A percentile compares a stretch with the other conserved stretches of the same genome.
Evolutionary conservation across 2,797 vertebrate species (phyloP).

Genomic region (Lepilemur ruficaudatus): DNA sequence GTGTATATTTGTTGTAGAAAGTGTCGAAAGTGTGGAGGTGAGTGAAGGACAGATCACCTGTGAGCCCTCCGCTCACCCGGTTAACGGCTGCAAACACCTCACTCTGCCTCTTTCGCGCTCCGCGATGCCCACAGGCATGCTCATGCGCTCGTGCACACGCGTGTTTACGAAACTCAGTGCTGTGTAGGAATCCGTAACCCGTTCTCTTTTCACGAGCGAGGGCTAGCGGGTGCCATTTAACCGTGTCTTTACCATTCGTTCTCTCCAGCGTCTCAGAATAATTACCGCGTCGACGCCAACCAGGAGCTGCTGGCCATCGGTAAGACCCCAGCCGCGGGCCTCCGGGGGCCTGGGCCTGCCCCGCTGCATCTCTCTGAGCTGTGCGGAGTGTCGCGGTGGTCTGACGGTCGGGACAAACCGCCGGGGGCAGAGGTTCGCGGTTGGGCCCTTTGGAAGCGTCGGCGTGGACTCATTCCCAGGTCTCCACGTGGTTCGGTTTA

Average conservation of each 20-base stretch:
- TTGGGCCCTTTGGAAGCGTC: neutral
- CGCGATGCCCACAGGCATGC: fast-evolving
- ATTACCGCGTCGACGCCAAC: constrained; percentile 92
- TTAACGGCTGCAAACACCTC: too few relatives aligned
- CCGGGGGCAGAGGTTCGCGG: fast-evolving
- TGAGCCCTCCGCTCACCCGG: fast-evolving
- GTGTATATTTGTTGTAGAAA: neutral
- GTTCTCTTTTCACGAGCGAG: fast-evolving
- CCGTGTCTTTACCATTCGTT: fast-evolving
- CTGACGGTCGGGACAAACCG: fast-evolving
- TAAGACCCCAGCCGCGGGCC: constrained; percentile 47
- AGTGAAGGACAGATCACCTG: neutral
- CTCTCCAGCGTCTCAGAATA: constrained; percentile 91
- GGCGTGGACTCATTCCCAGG: fast-evolving
- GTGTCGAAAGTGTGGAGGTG: neutral
- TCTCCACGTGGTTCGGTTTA: fast-evolving
- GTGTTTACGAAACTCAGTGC: fast-evolving
- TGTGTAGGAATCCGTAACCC: fast-evolving
- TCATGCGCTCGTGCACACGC: fast-evolving
- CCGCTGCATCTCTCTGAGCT: fast-evolving
- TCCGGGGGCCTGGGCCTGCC: fast-evolving
- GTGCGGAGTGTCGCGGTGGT: fast-evolving
- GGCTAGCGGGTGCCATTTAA: fast-evolving
- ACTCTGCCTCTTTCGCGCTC: fast-evolving
- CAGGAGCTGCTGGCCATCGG: constrained; percentile 97